phyloP scores from a whole-genome alignment of 2,113 vertebrate species.

The Microtus richardsoni region DNA sequence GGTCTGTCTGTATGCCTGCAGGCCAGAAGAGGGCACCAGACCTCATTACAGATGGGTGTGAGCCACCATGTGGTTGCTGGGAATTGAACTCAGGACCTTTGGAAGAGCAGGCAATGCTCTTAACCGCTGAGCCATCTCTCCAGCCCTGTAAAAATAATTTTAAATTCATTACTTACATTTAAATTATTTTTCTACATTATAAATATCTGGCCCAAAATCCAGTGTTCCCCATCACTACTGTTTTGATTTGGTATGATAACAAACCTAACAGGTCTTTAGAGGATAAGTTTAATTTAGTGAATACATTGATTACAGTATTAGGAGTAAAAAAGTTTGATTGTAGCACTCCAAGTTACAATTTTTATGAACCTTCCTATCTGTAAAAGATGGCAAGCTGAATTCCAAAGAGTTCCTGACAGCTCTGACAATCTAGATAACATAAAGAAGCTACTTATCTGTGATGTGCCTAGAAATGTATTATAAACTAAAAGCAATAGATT shows the following conservation, averaged over 20 bases:
- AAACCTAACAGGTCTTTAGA: neutral
- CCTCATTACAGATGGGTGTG: too few relatives aligned
- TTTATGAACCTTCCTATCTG: neutral
- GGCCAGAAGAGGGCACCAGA: too few relatives aligned
- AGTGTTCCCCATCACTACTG: neutral
- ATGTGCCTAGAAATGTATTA: neutral
- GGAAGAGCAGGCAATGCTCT: too few relatives aligned
- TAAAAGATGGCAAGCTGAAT: neutral
- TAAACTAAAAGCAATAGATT: conserved; percentile 25
- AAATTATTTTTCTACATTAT: neutral
- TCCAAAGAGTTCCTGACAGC: neutral
- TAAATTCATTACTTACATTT: neutral
- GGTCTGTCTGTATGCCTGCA: too few relatives aligned
- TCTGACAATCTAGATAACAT: neutral
- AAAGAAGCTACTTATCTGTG: neutral
- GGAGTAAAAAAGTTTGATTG: neutral
- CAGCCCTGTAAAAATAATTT: neutral
- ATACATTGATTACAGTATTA: neutral
- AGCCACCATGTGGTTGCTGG: too few relatives aligned
- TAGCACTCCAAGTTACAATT: neutral
- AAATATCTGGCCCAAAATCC: conserved; percentile 5
- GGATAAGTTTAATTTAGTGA: neutral
- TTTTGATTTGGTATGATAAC: neutral
- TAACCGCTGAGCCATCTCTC: too few relatives aligned
- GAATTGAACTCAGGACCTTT: too few relatives aligned